These are phyloP conservation scores for Geodia barretti DNA, from an alignment of 37 sponge, comb jelly and placozoan species.

Conservation along the genomic window DNA sequence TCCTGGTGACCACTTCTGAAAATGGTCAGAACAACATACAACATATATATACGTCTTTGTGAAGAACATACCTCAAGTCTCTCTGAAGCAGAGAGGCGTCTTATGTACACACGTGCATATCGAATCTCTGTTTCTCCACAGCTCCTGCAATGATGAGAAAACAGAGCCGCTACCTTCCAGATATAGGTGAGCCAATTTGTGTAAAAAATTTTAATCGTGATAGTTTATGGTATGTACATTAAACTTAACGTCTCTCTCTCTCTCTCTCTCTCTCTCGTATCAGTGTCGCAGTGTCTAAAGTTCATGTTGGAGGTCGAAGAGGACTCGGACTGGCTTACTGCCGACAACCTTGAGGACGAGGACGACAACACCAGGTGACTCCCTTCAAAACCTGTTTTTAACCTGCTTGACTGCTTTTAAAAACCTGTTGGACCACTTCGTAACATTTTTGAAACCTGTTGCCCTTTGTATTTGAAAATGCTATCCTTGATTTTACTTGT, in stretches of 20 bases:
- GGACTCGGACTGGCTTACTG: slow-evolving; percentile 68
- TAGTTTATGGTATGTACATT: background rate
- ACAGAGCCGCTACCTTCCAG: slow-evolving; percentile 59
- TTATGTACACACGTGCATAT: background rate
- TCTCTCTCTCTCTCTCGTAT: background rate
- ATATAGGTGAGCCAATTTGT: slow-evolving; percentile 45
- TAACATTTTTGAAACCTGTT: too few relatives aligned
- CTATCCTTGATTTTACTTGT: too few relatives aligned
- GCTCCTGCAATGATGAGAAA: slow-evolving; percentile 95
- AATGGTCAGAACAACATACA: slow-evolving; percentile 46
- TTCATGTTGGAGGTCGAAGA: slow-evolving; percentile 92
- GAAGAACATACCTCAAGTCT: background rate
- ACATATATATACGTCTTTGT: background rate
- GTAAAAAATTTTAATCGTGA: background rate
- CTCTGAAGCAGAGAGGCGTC: too few relatives aligned
- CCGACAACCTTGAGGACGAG: slow-evolving; percentile 81
- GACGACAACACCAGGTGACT: slow-evolving; percentile 61
- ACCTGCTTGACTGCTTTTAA: too few relatives aligned
- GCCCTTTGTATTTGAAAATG: too few relatives aligned
- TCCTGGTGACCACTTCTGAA: slow-evolving; percentile 90
- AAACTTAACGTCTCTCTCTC: background rate
- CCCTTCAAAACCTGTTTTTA: too few relatives aligned
- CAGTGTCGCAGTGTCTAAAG: slow-evolving; percentile 73
- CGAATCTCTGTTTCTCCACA: background rate
- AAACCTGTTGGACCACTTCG: too few relatives aligned